Conservation (phyloP, 2,888 invertebrate species). For the Coenonympha arcania region DNA sequence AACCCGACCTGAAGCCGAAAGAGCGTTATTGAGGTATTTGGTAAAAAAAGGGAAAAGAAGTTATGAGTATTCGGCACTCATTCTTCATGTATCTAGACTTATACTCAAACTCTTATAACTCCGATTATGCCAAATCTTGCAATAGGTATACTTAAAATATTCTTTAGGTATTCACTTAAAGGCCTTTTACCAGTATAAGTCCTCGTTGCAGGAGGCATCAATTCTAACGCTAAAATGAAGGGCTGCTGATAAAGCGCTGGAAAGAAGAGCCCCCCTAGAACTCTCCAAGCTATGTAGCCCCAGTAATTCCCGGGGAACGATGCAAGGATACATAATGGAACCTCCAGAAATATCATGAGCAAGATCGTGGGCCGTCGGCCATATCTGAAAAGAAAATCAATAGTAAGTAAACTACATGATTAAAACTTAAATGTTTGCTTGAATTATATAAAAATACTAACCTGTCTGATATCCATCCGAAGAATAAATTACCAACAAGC, state of each 20-base stretch:
- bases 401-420: not conserved
- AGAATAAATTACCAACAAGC: constrained; percentile 78
- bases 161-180: not conserved
- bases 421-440: not conserved
- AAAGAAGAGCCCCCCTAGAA: constrained; percentile 77
- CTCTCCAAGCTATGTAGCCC: constrained; percentile 73
- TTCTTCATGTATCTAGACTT: too few relatives aligned
- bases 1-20: too few relatives aligned
- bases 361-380: constrained; percentile 77
- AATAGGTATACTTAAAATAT: not conserved
- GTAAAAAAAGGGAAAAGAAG: too few relatives aligned
- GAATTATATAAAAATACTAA: constrained; percentile 30
- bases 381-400: constrained; percentile 56
- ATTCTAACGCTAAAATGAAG: constrained; percentile 77
- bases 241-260: constrained; percentile 80
- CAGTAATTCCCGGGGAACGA: constrained; percentile 76
- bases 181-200: constrained; percentile 73
- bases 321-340: constrained; percentile 75
- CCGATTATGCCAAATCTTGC: too few relatives aligned
- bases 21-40: not conserved
- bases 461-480: constrained; percentile 80
- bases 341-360: constrained; percentile 75
- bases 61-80: too few relatives aligned
- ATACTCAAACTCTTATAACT: too few relatives aligned
- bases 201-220: constrained; percentile 77